Conservation (phyloP, 2,888 invertebrate species). For the Zaprionus lineosus region DNA sequence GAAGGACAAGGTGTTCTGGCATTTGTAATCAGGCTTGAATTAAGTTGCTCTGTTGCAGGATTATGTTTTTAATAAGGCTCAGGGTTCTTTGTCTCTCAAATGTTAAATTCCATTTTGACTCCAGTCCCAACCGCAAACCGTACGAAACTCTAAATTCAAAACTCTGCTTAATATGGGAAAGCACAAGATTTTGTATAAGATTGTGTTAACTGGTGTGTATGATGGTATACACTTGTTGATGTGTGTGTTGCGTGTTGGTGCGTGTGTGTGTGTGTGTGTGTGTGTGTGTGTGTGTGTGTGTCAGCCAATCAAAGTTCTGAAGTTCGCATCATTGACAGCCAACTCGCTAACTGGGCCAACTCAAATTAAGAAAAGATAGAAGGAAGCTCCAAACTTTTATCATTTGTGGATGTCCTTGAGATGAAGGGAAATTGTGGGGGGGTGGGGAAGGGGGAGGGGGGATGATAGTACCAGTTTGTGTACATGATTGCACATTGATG, state of each 20-base stretch:
- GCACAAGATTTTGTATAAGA: background rate
- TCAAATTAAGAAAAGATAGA: slow-evolving; percentile 69
- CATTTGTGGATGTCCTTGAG: slow-evolving; percentile 58
- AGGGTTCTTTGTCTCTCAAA: background rate
- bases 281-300: slow-evolving; percentile 8
- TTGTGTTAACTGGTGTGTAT: too few species aligned
- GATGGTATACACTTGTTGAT: background rate
- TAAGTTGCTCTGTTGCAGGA: slow-evolving; percentile 25
- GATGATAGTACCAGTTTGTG: slow-evolving; percentile 24
- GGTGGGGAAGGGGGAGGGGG: slow-evolving; percentile 9
- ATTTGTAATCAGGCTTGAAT: slow-evolving; percentile 26
- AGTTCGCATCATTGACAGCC: slow-evolving; percentile 70
- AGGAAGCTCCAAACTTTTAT: slow-evolving; percentile 52
- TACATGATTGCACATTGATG: slow-evolving; percentile 18
- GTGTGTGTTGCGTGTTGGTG: background rate
- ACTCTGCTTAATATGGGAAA: too few species aligned
- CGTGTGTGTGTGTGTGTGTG: background rate
- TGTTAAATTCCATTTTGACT: background rate
- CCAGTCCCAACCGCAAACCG: background rate
- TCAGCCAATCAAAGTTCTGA: slow-evolving; percentile 70
- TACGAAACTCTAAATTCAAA: background rate
- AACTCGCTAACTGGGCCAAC: slow-evolving; percentile 58
- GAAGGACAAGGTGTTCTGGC: slow-evolving; percentile 1
- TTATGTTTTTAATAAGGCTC: slow-evolving; percentile 28
- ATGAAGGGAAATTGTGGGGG: background rate